A percentile compares a stretch with the other conserved stretches of the same genome.
Conservation (phyloP, 2,797 vertebrate species). For the Hipposideros larvatus region DNA sequence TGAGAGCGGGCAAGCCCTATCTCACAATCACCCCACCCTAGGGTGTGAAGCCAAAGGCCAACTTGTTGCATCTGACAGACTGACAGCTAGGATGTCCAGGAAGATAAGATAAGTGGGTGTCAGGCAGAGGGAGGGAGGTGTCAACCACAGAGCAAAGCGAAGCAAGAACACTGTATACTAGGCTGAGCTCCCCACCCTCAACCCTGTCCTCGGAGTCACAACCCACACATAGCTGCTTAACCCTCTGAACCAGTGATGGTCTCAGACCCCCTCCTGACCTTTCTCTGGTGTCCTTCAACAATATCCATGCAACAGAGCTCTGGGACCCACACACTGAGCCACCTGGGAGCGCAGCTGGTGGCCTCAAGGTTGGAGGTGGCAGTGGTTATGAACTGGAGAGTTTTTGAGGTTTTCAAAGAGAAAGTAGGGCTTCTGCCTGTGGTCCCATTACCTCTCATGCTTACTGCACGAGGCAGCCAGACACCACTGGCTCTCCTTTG, state of each 20-base stretch:
- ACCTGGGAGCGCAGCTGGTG: neutral
- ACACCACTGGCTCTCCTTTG: neutral
- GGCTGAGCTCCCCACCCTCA: neutral
- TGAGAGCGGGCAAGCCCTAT: slow-evolving; percentile 47
- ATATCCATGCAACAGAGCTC: neutral
- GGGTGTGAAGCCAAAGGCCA: slow-evolving; percentile 78
- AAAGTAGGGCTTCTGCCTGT: slow-evolving; percentile 32
- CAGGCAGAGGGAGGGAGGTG: slow-evolving; percentile 75
- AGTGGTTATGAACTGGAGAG: neutral
- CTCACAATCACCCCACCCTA: slow-evolving; percentile 70
- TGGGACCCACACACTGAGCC: neutral
- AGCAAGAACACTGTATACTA: neutral
- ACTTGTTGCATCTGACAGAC: slow-evolving; percentile 62
- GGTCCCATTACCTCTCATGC: neutral
- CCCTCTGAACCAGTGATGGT: neutral
- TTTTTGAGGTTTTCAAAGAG: slow-evolving; percentile 60
- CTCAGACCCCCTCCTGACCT: neutral
- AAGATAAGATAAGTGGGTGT: slow-evolving; percentile 71
- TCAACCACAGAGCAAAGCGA: slow-evolving; percentile 67
- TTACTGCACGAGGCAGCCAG: neutral
- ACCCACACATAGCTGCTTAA: neutral
- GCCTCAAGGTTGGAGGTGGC: neutral
- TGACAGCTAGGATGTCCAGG: neutral
- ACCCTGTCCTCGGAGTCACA: neutral
- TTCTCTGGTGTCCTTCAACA: neutral